Evolutionary conservation across 2,113 vertebrate species (phyloP).

Genomic region (Thymallus thymallus): DNA sequence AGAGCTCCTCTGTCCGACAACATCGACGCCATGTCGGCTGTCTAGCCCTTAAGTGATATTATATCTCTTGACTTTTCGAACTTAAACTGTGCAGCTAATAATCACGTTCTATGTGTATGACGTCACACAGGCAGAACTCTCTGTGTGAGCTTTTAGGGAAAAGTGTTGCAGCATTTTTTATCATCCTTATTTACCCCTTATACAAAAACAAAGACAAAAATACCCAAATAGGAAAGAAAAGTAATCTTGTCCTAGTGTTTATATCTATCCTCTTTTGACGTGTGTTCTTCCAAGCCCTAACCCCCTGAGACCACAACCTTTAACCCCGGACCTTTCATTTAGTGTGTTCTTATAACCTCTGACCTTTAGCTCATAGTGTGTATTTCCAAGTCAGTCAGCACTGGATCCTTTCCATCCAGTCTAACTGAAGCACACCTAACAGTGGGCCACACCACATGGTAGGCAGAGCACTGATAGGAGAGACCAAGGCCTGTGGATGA

Average conservation of each 20-base stretch:
- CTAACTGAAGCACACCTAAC: slow-evolving; percentile 32
- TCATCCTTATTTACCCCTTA: slow-evolving; percentile 63
- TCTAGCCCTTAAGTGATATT: slow-evolving; percentile 73
- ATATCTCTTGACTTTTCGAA: slow-evolving; percentile 64
- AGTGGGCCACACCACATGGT: slow-evolving; percentile 42
- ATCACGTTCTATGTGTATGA: slow-evolving; percentile 60
- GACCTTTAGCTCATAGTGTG: slow-evolving; percentile 52
- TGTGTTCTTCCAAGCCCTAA: slow-evolving; percentile 79
- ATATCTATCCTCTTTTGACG: slow-evolving; percentile 68
- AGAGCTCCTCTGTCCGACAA: slow-evolving; percentile 67
- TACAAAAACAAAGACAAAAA: slow-evolving; percentile 54
- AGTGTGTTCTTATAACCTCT: slow-evolving; percentile 49
- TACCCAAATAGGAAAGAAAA: slow-evolving; percentile 50
- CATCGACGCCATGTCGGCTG: slow-evolving; percentile 71
- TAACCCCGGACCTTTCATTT: too few relatives aligned
- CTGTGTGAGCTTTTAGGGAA: slow-evolving; percentile 57
- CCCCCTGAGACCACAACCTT: slow-evolving; percentile 39
- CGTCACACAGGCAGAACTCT: slow-evolving; percentile 58
- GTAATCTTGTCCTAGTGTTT: slow-evolving; percentile 71
- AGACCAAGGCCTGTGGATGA: slow-evolving; percentile 11
- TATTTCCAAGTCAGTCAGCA: slow-evolving; percentile 32
- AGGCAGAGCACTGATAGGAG: slow-evolving; percentile 50
- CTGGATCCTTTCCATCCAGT: slow-evolving; percentile 14
- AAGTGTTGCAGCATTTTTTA: slow-evolving; percentile 74
- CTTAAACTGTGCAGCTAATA: slow-evolving; percentile 81